Evolutionary conservation across 2,797 vertebrate species (phyloP).

Genomic region (Cheirogaleus major): DNA sequence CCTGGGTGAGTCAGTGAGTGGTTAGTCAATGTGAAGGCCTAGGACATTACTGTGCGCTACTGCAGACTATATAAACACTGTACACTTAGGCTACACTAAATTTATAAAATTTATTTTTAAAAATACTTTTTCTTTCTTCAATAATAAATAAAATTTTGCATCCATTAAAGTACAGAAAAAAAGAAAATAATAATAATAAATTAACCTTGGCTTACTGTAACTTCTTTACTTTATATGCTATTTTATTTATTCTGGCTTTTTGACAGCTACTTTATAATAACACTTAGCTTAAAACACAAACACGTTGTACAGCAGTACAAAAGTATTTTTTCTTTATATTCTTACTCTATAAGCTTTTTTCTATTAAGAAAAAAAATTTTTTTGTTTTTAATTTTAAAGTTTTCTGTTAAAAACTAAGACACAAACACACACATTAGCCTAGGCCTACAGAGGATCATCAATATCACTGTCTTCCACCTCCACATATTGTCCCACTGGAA

Average conservation of each 20-base stretch:
- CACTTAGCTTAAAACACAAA: background rate
- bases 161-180: no score
- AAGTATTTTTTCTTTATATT: background rate
- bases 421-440: background rate
- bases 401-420: background rate
- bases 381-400: background rate
- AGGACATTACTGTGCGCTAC: background rate
- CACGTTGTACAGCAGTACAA: background rate
- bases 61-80: background rate
- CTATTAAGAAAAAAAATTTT: background rate
- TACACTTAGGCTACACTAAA: background rate
- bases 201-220: background rate
- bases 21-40: background rate
- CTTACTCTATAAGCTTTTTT: background rate
- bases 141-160: background rate
- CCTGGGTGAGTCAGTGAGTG: background rate
- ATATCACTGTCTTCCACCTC: background rate
- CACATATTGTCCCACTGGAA: background rate
- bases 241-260: background rate
- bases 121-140: background rate
- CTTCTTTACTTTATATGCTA: background rate
- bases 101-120: background rate
- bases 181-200: background rate
- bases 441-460: background rate
- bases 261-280: background rate